A percentile compares a stretch with the other conserved stretches of the same genome.
Conservation (phyloP, 2,113 vertebrate species). For the Chaetodon trifascialis region DNA sequence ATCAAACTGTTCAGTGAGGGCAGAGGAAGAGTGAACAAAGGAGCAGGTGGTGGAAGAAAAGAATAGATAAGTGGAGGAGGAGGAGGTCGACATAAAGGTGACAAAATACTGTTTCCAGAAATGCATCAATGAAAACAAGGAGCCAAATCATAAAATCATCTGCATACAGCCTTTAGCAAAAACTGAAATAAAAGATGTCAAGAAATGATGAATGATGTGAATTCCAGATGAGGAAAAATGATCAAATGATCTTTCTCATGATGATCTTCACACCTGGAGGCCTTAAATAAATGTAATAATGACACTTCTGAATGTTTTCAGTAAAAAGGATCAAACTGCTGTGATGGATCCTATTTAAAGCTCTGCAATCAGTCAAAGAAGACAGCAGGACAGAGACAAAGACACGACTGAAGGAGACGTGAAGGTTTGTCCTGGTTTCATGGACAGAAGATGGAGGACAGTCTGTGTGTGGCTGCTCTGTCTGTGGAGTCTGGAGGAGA, state of each 20-base stretch:
- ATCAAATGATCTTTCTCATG: background rate
- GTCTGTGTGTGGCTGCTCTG: too few species aligned
- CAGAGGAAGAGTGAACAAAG: constrained; percentile 5
- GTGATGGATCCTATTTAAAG: background rate
- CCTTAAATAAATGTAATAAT: background rate
- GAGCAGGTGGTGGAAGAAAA: constrained; percentile 25
- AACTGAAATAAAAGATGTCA: background rate
- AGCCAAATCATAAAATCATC: background rate
- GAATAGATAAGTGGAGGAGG: background rate
- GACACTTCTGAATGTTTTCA: background rate
- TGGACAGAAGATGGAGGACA: constrained; percentile 24
- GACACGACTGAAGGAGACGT: constrained; percentile 6
- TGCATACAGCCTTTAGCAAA: background rate
- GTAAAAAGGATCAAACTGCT: background rate
- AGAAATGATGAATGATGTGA: background rate
- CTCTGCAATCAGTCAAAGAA: background rate
- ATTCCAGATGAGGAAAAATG: background rate
- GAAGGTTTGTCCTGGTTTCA: constrained; percentile 22
- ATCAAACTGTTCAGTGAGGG: background rate
- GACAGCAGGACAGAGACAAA: background rate
- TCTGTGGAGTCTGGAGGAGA: too few species aligned
- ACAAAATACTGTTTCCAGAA: background rate
- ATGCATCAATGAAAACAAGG: background rate
- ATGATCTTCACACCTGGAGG: background rate
- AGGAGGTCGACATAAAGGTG: background rate